A percentile compares a stretch with the other conserved stretches of the same genome.
These are phyloP conservation scores for Argynnis bischoffii DNA, from an alignment of 2,888 invertebrate genomes.

Conservation along the genomic window DNA sequence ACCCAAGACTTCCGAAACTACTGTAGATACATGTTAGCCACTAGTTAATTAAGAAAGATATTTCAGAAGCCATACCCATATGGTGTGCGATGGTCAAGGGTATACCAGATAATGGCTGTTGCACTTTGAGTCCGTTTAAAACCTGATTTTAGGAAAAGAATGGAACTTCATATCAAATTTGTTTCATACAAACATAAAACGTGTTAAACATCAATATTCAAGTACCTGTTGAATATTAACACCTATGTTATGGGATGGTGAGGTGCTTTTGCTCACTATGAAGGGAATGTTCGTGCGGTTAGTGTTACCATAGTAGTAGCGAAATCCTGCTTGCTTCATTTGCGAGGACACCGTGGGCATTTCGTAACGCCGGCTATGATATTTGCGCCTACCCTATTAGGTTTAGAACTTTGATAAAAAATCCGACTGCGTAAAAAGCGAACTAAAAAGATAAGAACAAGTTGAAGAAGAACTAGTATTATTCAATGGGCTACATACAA, in stretches of 20 bases:
- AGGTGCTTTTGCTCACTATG: conserved; percentile 82
- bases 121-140: conserved; percentile 68
- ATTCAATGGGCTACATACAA: no score
- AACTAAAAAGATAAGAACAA: no score
- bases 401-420: not conserved
- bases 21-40: no score
- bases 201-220: conserved; percentile 9
- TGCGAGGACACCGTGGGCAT: conserved; percentile 85
- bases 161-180: not conserved
- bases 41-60: not conserved
- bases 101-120: conserved; percentile 69
- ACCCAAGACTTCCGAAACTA: no score
- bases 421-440: no score
- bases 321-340: conserved; percentile 83
- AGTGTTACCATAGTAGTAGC: conserved; percentile 68
- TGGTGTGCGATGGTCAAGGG: conserved; percentile 74
- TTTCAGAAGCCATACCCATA: conserved; percentile 56
- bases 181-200: conserved; percentile 5
- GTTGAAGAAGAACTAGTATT: no score
- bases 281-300: conserved; percentile 83
- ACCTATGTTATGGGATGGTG: conserved; percentile 85
- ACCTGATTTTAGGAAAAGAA: conserved; percentile 50
- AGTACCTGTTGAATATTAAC: conserved; percentile 84
- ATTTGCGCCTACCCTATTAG: conserved; percentile 45
- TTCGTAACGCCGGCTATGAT: conserved; percentile 79